These are phyloP conservation scores for Glaucomys volans DNA, from an alignment of 2,113 vertebrate species.

Conservation along the genomic window DNA sequence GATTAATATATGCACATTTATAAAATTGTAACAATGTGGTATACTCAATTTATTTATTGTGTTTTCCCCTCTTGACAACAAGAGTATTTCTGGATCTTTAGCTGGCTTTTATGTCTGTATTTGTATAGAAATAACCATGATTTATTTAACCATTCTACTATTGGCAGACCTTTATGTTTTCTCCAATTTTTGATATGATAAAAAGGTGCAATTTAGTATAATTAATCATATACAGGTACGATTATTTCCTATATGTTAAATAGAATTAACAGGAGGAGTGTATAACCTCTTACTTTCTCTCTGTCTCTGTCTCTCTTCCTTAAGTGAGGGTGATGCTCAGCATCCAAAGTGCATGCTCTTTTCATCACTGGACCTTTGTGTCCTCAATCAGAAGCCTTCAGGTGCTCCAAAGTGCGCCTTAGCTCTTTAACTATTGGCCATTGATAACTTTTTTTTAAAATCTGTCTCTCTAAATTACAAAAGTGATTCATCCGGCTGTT, in stretches of 20 bases:
- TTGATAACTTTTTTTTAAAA: conserved; percentile 49
- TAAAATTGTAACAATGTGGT: conserved; percentile 46
- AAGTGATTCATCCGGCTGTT: not conserved
- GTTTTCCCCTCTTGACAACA: not conserved
- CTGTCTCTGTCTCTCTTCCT: not conserved
- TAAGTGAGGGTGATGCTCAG: not conserved
- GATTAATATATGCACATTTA: conserved; percentile 33
- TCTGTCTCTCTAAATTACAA: conserved; percentile 7
- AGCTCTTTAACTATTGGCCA: not conserved
- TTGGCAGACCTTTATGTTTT: conserved; percentile 45
- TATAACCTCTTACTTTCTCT: not conserved
- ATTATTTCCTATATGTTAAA: conserved; percentile 52
- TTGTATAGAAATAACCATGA: conserved; percentile 44
- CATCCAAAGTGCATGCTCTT: not conserved
- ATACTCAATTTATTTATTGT: conserved; percentile 19
- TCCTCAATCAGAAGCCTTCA: conserved; percentile 13
- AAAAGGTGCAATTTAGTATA: not conserved
- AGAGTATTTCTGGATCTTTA: conserved; percentile 50
- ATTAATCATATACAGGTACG: conserved; percentile 56
- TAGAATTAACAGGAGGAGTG: not conserved
- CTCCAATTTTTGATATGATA: conserved; percentile 37
- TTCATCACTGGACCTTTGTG: not conserved
- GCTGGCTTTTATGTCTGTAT: conserved; percentile 1
- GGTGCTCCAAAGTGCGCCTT: not conserved
- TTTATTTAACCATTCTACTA: conserved; percentile 48